Evolutionary conservation across 2,113 vertebrate genomes (phyloP).

Genomic region (Sminthopsis crassicaudata): DNA sequence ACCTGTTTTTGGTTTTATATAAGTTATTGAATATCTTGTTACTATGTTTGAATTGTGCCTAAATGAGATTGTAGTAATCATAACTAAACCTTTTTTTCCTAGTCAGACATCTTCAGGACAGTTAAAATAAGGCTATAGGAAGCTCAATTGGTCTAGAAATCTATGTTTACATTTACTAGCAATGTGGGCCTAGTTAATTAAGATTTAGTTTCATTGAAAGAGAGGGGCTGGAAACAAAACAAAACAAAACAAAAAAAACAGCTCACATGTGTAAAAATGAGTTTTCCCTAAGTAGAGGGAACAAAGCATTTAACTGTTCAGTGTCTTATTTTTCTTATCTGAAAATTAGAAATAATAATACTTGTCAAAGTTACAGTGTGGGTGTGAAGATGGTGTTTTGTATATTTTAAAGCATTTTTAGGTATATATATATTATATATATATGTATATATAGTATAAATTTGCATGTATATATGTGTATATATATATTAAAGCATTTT

Average conservation of each 20-base stretch:
- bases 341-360: not conserved
- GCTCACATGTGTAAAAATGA: not conserved
- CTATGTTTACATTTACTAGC: not conserved
- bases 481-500: too few species aligned
- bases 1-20: not conserved
- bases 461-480: too few species aligned
- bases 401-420: not conserved
- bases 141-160: not conserved
- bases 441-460: too few species aligned
- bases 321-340: not conserved
- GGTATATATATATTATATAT: too few species aligned
- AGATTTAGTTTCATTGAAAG: not conserved
- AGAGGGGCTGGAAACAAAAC: not conserved
- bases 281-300: not conserved
- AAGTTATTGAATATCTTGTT: not conserved
- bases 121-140: not conserved
- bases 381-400: not conserved
- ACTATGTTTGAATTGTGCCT: not conserved
- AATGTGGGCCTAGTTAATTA: not conserved
- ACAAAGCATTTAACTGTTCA: not conserved
- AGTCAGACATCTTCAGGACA: not conserved
- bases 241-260: too few species aligned
- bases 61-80: not conserved
- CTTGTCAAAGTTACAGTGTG: not conserved
- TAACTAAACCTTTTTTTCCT: not conserved